Evolutionary conservation across 2,888 invertebrate species (phyloP).

Genomic region (Arge pagana): DNA sequence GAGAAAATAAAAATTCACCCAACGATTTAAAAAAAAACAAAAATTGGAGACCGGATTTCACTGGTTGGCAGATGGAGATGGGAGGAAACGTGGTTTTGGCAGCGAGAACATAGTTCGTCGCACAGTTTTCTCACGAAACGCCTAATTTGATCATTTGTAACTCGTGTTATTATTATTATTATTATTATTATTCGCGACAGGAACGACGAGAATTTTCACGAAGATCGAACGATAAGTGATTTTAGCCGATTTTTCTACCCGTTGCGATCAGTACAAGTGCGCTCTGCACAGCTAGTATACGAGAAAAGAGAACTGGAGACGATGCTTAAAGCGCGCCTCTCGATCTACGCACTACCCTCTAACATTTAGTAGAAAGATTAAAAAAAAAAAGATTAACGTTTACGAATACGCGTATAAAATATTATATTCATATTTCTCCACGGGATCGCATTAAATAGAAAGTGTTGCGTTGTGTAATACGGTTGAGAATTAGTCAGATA

Average conservation of each 20-base stretch:
- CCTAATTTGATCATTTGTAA: too few species aligned
- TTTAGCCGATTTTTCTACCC: slow-evolving; percentile 44
- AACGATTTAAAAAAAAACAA: too few species aligned
- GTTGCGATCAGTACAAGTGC: slow-evolving; percentile 58
- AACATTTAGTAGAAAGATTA: slow-evolving; percentile 48
- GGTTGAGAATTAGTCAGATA: slow-evolving; percentile 11
- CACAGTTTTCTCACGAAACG: too few species aligned
- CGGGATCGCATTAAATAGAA: slow-evolving; percentile 16
- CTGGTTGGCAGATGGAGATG: too few species aligned
- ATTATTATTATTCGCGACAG: too few species aligned
- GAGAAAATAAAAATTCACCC: too few species aligned
- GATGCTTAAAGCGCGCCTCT: slow-evolving; percentile 45
- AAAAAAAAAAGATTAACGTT: slow-evolving; percentile 41
- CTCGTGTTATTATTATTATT: too few species aligned
- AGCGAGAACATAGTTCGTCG: too few species aligned
- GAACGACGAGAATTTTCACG: too few species aligned
- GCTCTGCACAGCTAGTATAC: slow-evolving; percentile 59
- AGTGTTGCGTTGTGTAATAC: slow-evolving; percentile 17
- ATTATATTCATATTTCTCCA: slow-evolving; percentile 35
- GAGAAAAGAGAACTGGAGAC: slow-evolving; percentile 48
- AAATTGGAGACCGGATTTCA: too few species aligned
- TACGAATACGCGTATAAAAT: slow-evolving; percentile 48
- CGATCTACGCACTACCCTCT: slow-evolving; percentile 51
- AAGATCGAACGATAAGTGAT: too few species aligned
- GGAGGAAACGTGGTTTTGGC: too few species aligned